A percentile compares a stretch with the other conserved stretches of the same genome.
phyloP scores from a whole-genome alignment of 2,797 vertebrate genomes.

The Rhadinocentrus ornatus region DNA sequence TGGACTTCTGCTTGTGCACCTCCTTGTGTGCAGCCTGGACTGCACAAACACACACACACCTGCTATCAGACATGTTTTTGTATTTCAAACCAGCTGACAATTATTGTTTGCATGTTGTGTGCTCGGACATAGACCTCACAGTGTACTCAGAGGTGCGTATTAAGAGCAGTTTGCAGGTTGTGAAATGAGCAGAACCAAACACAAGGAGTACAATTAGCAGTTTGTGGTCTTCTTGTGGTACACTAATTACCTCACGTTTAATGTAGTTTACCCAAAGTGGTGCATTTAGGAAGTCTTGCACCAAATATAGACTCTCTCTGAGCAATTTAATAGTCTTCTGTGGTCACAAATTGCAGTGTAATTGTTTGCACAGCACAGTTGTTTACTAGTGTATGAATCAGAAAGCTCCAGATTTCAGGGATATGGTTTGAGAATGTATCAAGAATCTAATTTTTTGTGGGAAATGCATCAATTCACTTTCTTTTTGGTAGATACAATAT shows the following conservation, averaged over 20 bases:
- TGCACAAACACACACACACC: conserved; percentile 19
- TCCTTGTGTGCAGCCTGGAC: conserved; percentile 42
- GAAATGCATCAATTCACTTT: neutral
- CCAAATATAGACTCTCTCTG: conserved; percentile 65
- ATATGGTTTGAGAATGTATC: neutral
- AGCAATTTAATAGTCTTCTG: conserved; percentile 56
- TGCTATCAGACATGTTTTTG: conserved; percentile 59
- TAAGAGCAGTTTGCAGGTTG: conserved; percentile 49
- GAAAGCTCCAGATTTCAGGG: neutral
- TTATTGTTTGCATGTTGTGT: conserved; percentile 56
- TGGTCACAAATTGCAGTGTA: conserved; percentile 62
- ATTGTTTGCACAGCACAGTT: conserved; percentile 54
- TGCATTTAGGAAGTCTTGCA: conserved; percentile 58
- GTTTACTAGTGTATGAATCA: conserved; percentile 51
- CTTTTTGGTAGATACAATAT: neutral
- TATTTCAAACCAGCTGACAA: conserved; percentile 51
- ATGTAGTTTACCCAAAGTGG: conserved; percentile 75
- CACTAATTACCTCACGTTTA: conserved; percentile 74
- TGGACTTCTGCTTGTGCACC: conserved; percentile 40
- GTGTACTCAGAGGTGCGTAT: conserved; percentile 27
- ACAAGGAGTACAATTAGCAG: conserved; percentile 71
- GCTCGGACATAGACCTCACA: conserved; percentile 30
- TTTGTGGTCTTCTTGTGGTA: conserved; percentile 64
- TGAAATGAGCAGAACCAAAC: conserved; percentile 49
- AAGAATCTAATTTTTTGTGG: neutral